phyloP scores from a whole-genome alignment of 1,140 invertebrate genomes.

The Meloidogyne hapla region DNA sequence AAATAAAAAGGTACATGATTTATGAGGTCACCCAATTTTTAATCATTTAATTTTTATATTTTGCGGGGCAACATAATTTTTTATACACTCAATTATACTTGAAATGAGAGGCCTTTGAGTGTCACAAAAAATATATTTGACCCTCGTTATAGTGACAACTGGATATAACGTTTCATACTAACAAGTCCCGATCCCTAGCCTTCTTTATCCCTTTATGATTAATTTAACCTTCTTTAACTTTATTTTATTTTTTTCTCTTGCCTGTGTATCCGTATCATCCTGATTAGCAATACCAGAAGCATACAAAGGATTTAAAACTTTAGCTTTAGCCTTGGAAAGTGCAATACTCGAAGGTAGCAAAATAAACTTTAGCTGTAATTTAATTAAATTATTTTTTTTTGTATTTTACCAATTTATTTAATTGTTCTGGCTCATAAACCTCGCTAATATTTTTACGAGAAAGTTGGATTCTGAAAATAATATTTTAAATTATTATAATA shows the following conservation, averaged over 20 bases:
- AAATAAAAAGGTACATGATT: too few species aligned
- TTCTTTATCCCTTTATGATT: too few species aligned
- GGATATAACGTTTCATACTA: too few species aligned
- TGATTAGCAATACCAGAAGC: slow-evolving; percentile 9
- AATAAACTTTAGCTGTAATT: not conserved
- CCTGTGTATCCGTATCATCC: slow-evolving; percentile 14
- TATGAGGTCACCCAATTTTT: too few species aligned
- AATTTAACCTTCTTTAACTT: not conserved
- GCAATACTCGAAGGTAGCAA: slow-evolving; percentile 8
- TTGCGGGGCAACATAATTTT: too few species aligned
- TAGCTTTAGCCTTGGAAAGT: slow-evolving; percentile 10
- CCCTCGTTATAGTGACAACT: too few species aligned
- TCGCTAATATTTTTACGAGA: not conserved
- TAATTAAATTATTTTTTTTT: not conserved
- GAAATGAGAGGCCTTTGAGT: too few species aligned
- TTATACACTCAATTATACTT: too few species aligned
- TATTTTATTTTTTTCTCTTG: not conserved
- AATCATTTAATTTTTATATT: too few species aligned
- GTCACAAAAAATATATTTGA: too few species aligned
- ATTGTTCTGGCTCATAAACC: not conserved
- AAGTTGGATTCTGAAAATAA: not conserved
- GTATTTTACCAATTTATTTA: not conserved
- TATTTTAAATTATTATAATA: too few species aligned
- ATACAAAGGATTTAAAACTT: slow-evolving; percentile 21
- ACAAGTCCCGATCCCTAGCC: too few species aligned